Evolutionary conservation across 2,888 invertebrate species (phyloP).

Genomic region (Peribatodes rhomboidaria): DNA sequence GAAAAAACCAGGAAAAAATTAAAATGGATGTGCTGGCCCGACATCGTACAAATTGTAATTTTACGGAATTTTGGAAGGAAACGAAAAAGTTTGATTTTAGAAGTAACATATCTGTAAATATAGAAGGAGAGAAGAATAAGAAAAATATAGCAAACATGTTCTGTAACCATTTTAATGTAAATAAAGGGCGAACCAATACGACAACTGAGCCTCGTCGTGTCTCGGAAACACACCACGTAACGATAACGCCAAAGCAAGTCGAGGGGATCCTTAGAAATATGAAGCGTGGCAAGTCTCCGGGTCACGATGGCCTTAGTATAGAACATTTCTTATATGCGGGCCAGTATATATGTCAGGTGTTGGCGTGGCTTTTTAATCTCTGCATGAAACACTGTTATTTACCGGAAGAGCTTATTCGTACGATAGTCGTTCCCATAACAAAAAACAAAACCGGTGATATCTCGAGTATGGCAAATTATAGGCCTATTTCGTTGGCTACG

Average conservation of each 20-base stretch:
- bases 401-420: constrained; percentile 14
- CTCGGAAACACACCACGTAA: constrained; percentile 2
- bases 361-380: constrained; percentile 17
- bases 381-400: constrained; percentile 18
- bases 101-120: constrained; percentile 15
- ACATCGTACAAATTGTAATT: constrained; percentile 21
- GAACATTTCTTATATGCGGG: background rate
- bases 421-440: constrained; percentile 13
- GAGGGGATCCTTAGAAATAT: background rate
- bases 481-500: constrained; percentile 10
- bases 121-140: constrained; percentile 18
- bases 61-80: constrained; percentile 33
- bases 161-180: constrained; percentile 16
- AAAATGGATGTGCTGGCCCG: constrained; percentile 24
- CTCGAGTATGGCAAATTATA: constrained; percentile 7
- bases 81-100: constrained; percentile 15
- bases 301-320: no score
- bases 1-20: constrained; percentile 24
- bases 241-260: background rate
- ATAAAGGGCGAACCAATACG: fast-evolving
- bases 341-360: constrained; percentile 10
- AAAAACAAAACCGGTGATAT: constrained; percentile 19
- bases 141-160: constrained; percentile 29
- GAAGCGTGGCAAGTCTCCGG: background rate
- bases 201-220: background rate